Base-by-base conservation (phyloP, 2,797 vertebrate species). In the Catamblyrhynchus diadema region DNA sequence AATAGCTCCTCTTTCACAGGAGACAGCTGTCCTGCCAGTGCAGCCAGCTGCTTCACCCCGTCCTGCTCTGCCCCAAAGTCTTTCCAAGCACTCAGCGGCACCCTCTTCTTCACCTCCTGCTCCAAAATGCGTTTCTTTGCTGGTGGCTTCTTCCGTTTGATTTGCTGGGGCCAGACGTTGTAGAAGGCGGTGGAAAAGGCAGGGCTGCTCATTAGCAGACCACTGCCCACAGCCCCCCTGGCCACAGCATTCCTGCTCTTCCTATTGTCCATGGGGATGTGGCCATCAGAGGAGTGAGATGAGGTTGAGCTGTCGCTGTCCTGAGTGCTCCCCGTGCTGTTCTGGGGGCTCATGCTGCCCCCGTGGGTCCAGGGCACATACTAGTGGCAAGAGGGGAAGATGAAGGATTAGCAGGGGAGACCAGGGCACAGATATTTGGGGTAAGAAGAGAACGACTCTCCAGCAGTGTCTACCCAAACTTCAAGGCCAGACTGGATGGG, bases 251-350 rank as follows among this genome's bases (percentile, higher is more conserved):
- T 95, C 70, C 96, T 92, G 90, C 42, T 92, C 71, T 80, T 96
- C 61, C 95, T 57, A 4, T 45, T 84, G 1, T 97, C 97, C 4
- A 88, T 95, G 97, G 22, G 82, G 86, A 42, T 59, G 80, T 39
- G 93, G 88, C 72, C 97, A 97, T 90, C 98, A 3, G 4, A 98
- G 78, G 88, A 98, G 97, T 56, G 98, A 93, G 8, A 95, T 0
- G 98, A 97, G 9, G 98, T 98, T 97, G 99, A 99, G 88, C 99
- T 98, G 7, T 99, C 99, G 2, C 99, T 99, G 97, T 99, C 99
- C n/a, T 98, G 97, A 32, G 99, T 99, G 96, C 99, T 99, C 50
- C 99, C 99, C 0, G 99, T 99, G 96, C 99, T 99, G 97, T 99
- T 99, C 24, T 99, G 99, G 6, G 99, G 99, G 83, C 99, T 99